Conservation (phyloP, 2,888 invertebrate species). For the Ophion costatus region DNA sequence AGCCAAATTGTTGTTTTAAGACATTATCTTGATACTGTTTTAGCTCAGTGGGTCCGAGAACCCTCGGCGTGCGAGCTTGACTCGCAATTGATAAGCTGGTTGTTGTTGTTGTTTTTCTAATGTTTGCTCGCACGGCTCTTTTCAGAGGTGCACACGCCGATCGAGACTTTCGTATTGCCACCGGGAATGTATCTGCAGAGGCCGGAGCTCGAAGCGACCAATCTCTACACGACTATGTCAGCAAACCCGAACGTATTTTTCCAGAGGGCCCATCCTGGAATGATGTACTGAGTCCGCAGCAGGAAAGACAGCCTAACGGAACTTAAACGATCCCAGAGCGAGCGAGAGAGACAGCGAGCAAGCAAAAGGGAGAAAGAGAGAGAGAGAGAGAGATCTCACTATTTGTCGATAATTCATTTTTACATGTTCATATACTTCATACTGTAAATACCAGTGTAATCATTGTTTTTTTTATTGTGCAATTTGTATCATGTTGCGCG, state of each 20-base stretch:
- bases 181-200: conserved; percentile 90
- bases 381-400: conserved; percentile 35
- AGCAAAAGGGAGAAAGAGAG: not conserved
- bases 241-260: conserved; percentile 96
- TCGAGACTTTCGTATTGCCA: conserved; percentile 81
- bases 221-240: conserved; percentile 94
- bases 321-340: not conserved
- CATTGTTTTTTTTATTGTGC: conserved; percentile 37
- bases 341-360: not conserved
- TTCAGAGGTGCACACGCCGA: conserved; percentile 79
- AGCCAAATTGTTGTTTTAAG: no score
- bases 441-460: conserved; percentile 58
- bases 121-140: conserved; percentile 39
- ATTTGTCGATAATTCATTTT: conserved; percentile 45
- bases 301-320: not conserved
- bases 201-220: conserved; percentile 89
- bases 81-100: not conserved
- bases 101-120: not conserved
- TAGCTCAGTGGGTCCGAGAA: no score
- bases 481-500: conserved; percentile 7
- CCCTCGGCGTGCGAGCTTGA: not conserved
- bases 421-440: conserved; percentile 40
- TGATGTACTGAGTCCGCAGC: conserved; percentile 91
- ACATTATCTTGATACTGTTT: no score
- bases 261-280: conserved; percentile 95